These are phyloP conservation scores for Nyleta sp. DNA, from an alignment of 2,888 invertebrate species.

Conservation along the genomic window DNA sequence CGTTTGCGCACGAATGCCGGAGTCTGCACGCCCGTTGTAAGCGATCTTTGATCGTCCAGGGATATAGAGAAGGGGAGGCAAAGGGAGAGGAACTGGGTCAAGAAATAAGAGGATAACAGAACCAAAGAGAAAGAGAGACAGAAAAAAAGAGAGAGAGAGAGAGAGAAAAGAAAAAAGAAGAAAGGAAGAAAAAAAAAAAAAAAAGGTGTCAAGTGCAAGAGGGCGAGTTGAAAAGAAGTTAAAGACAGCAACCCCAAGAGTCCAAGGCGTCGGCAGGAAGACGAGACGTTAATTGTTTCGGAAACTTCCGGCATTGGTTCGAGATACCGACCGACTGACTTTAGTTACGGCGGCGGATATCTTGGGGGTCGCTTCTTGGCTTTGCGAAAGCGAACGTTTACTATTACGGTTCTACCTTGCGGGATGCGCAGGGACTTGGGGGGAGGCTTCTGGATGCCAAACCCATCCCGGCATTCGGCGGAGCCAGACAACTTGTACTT, in stretches of 20 bases:
- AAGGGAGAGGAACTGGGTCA: constrained; percentile 61
- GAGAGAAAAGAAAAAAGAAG: too few species aligned
- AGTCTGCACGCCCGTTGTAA: constrained; percentile 33
- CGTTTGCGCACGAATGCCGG: constrained; percentile 52
- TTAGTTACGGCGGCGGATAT: too few species aligned
- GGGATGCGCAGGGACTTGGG: constrained; percentile 82
- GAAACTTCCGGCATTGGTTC: neutral
- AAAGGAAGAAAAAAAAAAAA: too few species aligned
- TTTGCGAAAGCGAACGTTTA: constrained; percentile 66
- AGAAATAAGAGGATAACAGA: constrained; percentile 68
- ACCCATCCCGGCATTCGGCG: constrained; percentile 84
- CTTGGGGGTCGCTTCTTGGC: constrained; percentile 67
- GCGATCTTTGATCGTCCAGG: constrained; percentile 55
- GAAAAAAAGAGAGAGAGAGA: too few species aligned
- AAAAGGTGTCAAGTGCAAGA: too few species aligned
- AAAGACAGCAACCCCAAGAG: constrained; percentile 54
- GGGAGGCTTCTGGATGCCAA: constrained; percentile 82
- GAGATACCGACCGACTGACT: too few species aligned
- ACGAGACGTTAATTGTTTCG: neutral
- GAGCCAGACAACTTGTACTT: constrained; percentile 87
- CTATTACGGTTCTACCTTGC: constrained; percentile 82
- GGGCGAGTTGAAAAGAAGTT: constrained; percentile 22
- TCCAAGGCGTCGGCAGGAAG: neutral
- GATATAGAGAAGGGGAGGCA: constrained; percentile 60
- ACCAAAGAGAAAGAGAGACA: too few species aligned